Base-by-base conservation (phyloP, 2,113 vertebrate genomes). In the Chloebia gouldiae region DNA sequence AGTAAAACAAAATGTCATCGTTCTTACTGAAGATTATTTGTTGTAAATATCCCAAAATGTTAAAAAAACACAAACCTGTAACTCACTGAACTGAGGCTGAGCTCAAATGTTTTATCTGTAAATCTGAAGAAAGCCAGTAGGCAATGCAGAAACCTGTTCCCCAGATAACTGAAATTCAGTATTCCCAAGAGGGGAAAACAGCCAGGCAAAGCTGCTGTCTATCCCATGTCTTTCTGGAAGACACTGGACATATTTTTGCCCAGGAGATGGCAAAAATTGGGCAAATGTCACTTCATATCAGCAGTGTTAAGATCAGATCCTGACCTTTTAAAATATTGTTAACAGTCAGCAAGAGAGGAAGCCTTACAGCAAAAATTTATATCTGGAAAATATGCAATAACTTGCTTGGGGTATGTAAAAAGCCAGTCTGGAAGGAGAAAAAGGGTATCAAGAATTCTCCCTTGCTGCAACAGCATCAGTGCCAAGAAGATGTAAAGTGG, bases 271-370 rank as follows among this genome's bases (percentile, higher is more conserved):
- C 42, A 88, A 91, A 84, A 88, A 88, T 8, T 92, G 88, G 83
- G 91, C 72, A 94, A 95, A 95, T 93, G 92, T 71, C 92, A 96
- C 76, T 92, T 86, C 70, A 7, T n/a, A 88, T 95, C 72, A 96
- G 53, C 88, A 90, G 44, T 35, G 49, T 69, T 95, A 88, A 81
- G 92, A 90, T 84, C 80, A 88, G 88, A 90, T 76, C 72, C 51
- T 91, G 92, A 90, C 86, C 80, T 88, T 92, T 96, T 91, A 37
- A 13, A 59, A 93, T 93, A 92, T 96, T 90, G 91, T 87, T 88
- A 40, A 82, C 81, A 95, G 88, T 93, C 88, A 68, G 89, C 13
- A 75, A 87, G 57, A 95, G 94, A 70, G 51, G 33, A 61, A 93
- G 76, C 91, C 94, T 91, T 70, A 90, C 76, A 96, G 94, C 75